Conservation (phyloP, 2,797 vertebrate genomes). For the Tachyglossus aculeatus region DNA sequence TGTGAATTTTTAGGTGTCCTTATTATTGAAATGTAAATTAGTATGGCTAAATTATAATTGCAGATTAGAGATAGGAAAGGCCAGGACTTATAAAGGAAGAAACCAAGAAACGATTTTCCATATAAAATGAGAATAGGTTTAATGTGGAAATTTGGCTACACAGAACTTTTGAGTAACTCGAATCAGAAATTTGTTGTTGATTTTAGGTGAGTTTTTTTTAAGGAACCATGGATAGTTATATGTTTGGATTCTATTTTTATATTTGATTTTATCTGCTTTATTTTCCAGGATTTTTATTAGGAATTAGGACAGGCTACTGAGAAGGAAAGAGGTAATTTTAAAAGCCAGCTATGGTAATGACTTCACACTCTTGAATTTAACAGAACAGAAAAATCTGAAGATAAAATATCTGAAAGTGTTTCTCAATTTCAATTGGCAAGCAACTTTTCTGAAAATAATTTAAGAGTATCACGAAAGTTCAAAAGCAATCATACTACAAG, state of each 20-base stretch:
- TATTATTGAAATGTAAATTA: conserved; percentile 3
- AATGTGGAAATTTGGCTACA: conserved; percentile 29
- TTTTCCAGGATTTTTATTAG: too few species aligned
- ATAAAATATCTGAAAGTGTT: conserved; percentile 29
- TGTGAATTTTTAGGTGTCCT: conserved; percentile 3
- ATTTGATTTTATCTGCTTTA: too few species aligned
- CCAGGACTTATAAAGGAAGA: conserved; percentile 19
- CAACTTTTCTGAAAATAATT: conserved; percentile 7
- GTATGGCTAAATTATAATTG: not conserved
- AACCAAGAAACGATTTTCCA: conserved; percentile 43
- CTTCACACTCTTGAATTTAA: conserved; percentile 32
- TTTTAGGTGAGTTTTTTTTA: not conserved
- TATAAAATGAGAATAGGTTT: conserved; percentile 48
- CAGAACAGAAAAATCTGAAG: conserved; percentile 18
- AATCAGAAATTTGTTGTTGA: conserved; percentile 42
- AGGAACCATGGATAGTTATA: too few species aligned
- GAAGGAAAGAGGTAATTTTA: conserved; percentile 48
- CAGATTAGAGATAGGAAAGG: conserved; percentile 19
- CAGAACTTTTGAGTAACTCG: conserved; percentile 38
- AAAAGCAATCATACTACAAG: conserved; percentile 1
- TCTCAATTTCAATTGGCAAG: conserved; percentile 26
- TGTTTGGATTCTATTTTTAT: too few species aligned
- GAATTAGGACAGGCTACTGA: conserved; percentile 20
- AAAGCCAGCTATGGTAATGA: conserved; percentile 38
- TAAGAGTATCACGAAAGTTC: conserved; percentile 12